Evolutionary conservation across 2,888 invertebrate genomes (phyloP), one percentile per base, ranked within the genome.

Genomic region (Plagodis pulveraria): DNA sequence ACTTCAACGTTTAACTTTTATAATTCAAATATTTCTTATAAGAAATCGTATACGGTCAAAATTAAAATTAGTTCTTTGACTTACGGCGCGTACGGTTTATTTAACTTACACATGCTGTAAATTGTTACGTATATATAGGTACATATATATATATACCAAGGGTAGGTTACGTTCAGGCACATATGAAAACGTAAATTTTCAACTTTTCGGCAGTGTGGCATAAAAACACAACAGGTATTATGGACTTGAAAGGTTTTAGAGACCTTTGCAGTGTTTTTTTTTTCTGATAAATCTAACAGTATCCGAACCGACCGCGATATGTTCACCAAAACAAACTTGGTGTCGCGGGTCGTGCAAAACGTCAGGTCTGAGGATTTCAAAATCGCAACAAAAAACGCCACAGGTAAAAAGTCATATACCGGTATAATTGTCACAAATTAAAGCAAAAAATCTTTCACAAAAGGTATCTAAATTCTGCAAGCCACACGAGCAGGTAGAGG

Each of bases 361-460:
- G 84, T 86, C 81, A 84, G 81, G 82, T 77, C 79, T 72, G 65
- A 68, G 76, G 82, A 83, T 81, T 85, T 78, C 71, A 69, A 74
- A 77, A 74, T 73, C 63, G 51, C 70, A 66, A 73, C 81, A 89
- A 91, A 87, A 88, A 87, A 46, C 68, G 40, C 9, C 68, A 74
- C 92, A 92, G 92, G 91, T 91, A 92, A 92, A 91, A 92, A 91
- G 91, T 91, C 89, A 91, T 91, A 89, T 90, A 91, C 91, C 90
- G 91, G 83, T 91, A 91, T 92, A 92, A 91, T 91, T 92, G 91
- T 91, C 92, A 92, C 92, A 92, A 92, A 92, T 92, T 91, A 89
- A 91, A 81, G 91, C 91, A 92, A 92, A 92, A 92, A 91, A 82
- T 62, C 33, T 70, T 76, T 77, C 81, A 91, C 90, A 91, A 91